Conservation (phyloP, 2,888 invertebrate species). For the Tanaodytes sp. region DNA sequence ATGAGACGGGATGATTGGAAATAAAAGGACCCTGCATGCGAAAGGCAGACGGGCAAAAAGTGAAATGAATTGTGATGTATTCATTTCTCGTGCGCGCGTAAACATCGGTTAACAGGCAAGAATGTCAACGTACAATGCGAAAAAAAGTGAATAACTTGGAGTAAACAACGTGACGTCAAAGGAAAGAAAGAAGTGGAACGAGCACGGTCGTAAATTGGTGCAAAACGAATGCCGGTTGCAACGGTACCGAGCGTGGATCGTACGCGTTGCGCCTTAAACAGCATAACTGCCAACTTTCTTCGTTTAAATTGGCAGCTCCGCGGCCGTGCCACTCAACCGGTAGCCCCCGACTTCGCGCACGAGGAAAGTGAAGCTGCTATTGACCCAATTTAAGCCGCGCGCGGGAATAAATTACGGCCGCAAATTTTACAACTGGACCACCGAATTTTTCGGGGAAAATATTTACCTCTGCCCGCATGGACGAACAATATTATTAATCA, state of each 20-base stretch:
- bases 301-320: too few species aligned
- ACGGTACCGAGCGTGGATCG: slow-evolving; percentile 40
- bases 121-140: slow-evolving; percentile 20
- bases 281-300: slow-evolving; percentile 48
- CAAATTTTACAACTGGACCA: slow-evolving; percentile 44
- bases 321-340: slow-evolving; percentile 15
- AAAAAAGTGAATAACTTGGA: slow-evolving; percentile 32
- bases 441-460: slow-evolving; percentile 33
- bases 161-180: slow-evolving; percentile 43
- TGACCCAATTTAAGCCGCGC: slow-evolving; percentile 44
- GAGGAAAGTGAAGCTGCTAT: slow-evolving; percentile 54
- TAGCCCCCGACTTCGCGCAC: slow-evolving; percentile 37
- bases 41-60: slow-evolving; percentile 3
- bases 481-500: slow-evolving; percentile 21
- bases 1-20: neutral
- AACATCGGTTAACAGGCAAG: slow-evolving; percentile 16
- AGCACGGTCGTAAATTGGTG: slow-evolving; percentile 47
- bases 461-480: slow-evolving; percentile 31
- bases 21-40: neutral
- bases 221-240: slow-evolving; percentile 47
- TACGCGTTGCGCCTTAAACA: slow-evolving; percentile 36
- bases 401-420: slow-evolving; percentile 39
- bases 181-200: slow-evolving; percentile 49
- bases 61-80: slow-evolving; percentile 36
- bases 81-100: slow-evolving; percentile 18